Conservation (phyloP, 2,888 invertebrate genomes). For the Mellilla xanthometata region DNA sequence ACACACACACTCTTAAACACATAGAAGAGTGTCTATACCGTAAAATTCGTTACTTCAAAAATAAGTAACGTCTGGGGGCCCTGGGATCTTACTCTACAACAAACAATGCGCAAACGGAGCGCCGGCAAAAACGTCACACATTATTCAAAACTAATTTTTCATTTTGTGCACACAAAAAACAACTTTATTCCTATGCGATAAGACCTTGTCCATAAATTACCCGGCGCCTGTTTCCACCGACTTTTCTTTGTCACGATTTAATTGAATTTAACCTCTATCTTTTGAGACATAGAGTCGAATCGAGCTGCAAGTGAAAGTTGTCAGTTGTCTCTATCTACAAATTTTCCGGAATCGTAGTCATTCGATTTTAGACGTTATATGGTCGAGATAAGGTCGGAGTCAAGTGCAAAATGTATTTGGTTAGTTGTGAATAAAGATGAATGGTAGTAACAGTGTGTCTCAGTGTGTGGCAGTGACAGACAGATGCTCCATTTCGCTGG, state of each 20-base stretch:
- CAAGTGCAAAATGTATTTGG: conserved; percentile 21
- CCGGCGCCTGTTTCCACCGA: conserved; percentile 42
- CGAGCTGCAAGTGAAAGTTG: conserved; percentile 21
- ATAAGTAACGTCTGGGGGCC: too few species aligned
- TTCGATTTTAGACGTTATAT: background rate
- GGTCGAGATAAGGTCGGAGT: conserved; percentile 6
- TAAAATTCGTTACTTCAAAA: too few species aligned
- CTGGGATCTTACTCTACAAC: too few species aligned
- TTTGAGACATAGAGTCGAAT: background rate
- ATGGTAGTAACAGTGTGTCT: conserved; percentile 62
- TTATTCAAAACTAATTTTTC: conserved; percentile 56
- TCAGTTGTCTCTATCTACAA: conserved; percentile 27
- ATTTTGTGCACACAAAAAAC: conserved; percentile 47
- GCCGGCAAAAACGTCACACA: conserved; percentile 52
- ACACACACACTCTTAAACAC: too few species aligned
- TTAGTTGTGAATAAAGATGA: conserved; percentile 68
- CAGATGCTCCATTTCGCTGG: conserved; percentile 65
- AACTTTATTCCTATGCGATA: conserved; percentile 50
- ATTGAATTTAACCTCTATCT: background rate
- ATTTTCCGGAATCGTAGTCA: conserved; percentile 14
- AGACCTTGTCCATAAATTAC: conserved; percentile 61
- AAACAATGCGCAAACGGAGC: conserved; percentile 36
- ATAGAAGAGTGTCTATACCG: too few species aligned
- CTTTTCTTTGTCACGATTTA: conserved; percentile 4
- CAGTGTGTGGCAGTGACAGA: conserved; percentile 76